phyloP scores from a whole-genome alignment of 1,140 invertebrate species.

The Chionoecetes opilio region DNA sequence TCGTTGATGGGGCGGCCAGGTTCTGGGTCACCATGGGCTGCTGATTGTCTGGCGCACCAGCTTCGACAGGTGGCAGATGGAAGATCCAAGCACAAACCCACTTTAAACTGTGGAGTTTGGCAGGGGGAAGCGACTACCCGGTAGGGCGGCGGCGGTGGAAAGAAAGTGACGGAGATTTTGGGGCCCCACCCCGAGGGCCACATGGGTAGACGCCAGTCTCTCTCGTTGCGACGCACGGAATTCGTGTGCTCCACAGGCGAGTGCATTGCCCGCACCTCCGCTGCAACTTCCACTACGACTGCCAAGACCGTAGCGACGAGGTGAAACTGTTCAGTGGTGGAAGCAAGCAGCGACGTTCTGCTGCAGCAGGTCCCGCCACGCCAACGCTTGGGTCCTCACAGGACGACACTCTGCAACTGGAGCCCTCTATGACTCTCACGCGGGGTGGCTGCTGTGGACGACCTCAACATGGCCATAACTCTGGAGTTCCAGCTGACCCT shows the following conservation, averaged over 20 bases:
- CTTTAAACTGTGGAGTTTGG: conserved; percentile 13
- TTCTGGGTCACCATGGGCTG: conserved; percentile 18
- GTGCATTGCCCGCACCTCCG: conserved; percentile 83
- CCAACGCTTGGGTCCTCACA: neutral
- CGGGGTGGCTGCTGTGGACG: conserved; percentile 46
- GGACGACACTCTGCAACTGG: neutral
- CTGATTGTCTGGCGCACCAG: neutral
- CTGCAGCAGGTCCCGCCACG: conserved; percentile 11
- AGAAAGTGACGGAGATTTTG: conserved; percentile 37
- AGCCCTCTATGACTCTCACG: neutral
- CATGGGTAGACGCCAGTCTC: conserved; percentile 38
- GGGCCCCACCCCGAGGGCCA: neutral
- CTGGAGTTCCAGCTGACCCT: conserved; percentile 57
- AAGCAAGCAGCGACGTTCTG: conserved; percentile 22
- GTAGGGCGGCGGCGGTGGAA: neutral
- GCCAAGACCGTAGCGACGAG: conserved; percentile 85
- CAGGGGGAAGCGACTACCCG: conserved; percentile 19
- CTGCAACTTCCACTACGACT: conserved; percentile 84
- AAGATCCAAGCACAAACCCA: neutral
- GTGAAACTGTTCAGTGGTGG: conserved; percentile 81
- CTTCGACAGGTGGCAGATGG: conserved; percentile 1
- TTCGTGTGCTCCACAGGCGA: conserved; percentile 82
- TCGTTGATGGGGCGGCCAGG: neutral
- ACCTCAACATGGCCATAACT: conserved; percentile 55
- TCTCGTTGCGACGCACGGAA: conserved; percentile 77